Conservation (phyloP, 2,113 vertebrate genomes). For the Xenopus laevis region DNA sequence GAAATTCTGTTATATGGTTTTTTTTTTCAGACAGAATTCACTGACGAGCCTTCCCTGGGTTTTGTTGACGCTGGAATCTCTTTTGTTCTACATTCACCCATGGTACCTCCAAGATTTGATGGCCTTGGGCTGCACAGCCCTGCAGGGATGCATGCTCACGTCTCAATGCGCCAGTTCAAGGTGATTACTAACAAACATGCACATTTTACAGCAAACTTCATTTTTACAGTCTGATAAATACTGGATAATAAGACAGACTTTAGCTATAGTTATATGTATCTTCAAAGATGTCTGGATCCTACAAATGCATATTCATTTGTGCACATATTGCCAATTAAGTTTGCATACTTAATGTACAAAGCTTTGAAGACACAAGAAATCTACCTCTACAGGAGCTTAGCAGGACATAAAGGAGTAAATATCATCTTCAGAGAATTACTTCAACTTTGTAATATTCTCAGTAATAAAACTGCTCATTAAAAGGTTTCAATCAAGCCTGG, state of each 20-base stretch:
- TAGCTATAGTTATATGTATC: background rate
- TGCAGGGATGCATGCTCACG: slow-evolving; percentile 59
- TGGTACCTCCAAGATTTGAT: slow-evolving; percentile 61
- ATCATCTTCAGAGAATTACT: slow-evolving; percentile 2
- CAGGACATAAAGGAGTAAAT: slow-evolving; percentile 23
- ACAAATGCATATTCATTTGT: background rate
- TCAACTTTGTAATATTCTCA: slow-evolving; percentile 19
- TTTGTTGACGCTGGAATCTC: slow-evolving; percentile 64
- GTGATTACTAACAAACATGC: slow-evolving; percentile 50
- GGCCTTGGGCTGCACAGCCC: slow-evolving; percentile 62
- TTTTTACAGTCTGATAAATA: background rate
- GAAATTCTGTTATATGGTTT: too few species aligned
- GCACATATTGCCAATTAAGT: slow-evolving; percentile 2
- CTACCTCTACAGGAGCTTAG: background rate
- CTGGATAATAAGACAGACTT: background rate
- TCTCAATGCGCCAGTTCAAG: slow-evolving; percentile 64
- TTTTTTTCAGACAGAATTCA: slow-evolving; percentile 59
- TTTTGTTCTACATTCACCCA: slow-evolving; percentile 65
- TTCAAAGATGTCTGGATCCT: background rate
- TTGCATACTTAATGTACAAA: slow-evolving; percentile 17
- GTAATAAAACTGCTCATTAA: too few species aligned
- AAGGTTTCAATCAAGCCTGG: too few species aligned
- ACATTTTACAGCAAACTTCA: background rate
- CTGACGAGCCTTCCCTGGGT: slow-evolving; percentile 61
- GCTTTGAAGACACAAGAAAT: slow-evolving; percentile 5